Conservation (phyloP, 2,113 vertebrate species). For the Crotalus horridus region DNA sequence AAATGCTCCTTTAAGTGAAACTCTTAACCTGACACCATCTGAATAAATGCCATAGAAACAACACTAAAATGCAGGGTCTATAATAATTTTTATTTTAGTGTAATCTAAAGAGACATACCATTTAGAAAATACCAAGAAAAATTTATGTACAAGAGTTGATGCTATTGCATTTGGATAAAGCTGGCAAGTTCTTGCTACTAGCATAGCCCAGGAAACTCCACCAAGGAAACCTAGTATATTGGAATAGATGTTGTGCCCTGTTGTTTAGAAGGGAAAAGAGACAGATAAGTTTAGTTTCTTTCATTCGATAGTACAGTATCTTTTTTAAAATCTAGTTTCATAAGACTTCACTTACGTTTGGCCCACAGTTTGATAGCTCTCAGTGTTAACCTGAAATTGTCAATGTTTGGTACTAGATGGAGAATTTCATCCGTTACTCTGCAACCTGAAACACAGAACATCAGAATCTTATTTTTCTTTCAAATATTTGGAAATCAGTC, state of each 20-base stretch:
- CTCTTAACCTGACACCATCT: conserved; percentile 60
- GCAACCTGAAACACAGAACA: conserved; percentile 77
- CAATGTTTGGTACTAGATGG: conserved; percentile 87
- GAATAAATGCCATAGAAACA: conserved; percentile 76
- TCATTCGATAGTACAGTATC: conserved; percentile 4
- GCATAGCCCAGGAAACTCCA: conserved; percentile 90
- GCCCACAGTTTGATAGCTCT: conserved; percentile 93
- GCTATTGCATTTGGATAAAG: conserved; percentile 90
- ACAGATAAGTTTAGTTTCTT: conserved; percentile 55
- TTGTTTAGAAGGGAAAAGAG: conserved; percentile 57
- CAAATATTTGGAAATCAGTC: not conserved
- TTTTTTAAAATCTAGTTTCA: conserved; percentile 49
- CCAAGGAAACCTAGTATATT: conserved; percentile 92
- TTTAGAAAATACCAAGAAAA: conserved; percentile 93
- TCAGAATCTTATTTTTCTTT: not conserved
- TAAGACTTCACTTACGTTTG: conserved; percentile 82
- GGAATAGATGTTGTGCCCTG: conserved; percentile 93
- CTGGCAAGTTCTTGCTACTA: conserved; percentile 91
- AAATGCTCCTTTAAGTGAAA: not conserved
- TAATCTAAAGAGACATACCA: conserved; percentile 82
- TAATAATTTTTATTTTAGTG: conserved; percentile 79
- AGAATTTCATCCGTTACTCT: conserved; percentile 92
- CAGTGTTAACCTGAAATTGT: conserved; percentile 89
- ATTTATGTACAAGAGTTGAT: conserved; percentile 90
- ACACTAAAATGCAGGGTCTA: conserved; percentile 82